These are phyloP conservation scores for Cyphomyrus discorhynchus DNA, from an alignment of 2,113 vertebrate genomes.

Conservation along the genomic window DNA sequence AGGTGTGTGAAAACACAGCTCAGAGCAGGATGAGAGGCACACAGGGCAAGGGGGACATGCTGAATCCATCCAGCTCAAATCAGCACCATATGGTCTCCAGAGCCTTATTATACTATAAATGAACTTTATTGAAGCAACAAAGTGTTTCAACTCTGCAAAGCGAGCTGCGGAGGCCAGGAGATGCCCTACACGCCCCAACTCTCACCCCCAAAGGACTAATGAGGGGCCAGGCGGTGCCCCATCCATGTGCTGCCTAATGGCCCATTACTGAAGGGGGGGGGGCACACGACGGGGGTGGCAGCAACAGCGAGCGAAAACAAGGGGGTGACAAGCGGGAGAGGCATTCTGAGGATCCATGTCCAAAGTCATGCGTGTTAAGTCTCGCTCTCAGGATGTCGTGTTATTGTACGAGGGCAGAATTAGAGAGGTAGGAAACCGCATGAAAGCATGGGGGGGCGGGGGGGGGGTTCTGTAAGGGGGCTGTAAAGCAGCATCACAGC, in stretches of 20 bases:
- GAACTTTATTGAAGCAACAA: conserved; percentile 71
- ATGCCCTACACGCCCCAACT: conserved; percentile 30
- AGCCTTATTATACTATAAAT: conserved; percentile 65
- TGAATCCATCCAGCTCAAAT: conserved; percentile 67
- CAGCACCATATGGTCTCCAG: conserved; percentile 69
- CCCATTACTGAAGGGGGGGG: conserved; percentile 40
- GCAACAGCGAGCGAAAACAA: conserved; percentile 36
- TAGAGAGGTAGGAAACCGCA: conserved; percentile 42
- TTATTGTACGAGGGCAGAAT: conserved; percentile 36
- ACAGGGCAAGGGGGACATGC: conserved; percentile 23
- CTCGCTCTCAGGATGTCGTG: neutral
- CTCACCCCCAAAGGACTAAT: conserved; percentile 47
- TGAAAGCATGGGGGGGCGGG: conserved; percentile 29
- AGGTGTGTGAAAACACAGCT: conserved; percentile 63
- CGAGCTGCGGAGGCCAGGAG: conserved; percentile 34
- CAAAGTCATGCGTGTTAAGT: conserved; percentile 32
- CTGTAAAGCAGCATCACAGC: conserved; percentile 47
- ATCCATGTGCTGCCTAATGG: conserved; percentile 32
- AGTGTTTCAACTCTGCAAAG: conserved; percentile 53
- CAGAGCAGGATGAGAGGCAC: conserved; percentile 48
- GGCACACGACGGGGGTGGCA: conserved; percentile 30
- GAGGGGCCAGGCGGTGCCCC: conserved; percentile 30
- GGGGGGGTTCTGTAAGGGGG: conserved; percentile 41
- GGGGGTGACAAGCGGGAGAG: conserved; percentile 14
- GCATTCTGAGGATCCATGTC: conserved; percentile 15